Evolutionary conservation across 2,888 invertebrate genomes (phyloP).

Genomic region (Chymomyza amoena): DNA sequence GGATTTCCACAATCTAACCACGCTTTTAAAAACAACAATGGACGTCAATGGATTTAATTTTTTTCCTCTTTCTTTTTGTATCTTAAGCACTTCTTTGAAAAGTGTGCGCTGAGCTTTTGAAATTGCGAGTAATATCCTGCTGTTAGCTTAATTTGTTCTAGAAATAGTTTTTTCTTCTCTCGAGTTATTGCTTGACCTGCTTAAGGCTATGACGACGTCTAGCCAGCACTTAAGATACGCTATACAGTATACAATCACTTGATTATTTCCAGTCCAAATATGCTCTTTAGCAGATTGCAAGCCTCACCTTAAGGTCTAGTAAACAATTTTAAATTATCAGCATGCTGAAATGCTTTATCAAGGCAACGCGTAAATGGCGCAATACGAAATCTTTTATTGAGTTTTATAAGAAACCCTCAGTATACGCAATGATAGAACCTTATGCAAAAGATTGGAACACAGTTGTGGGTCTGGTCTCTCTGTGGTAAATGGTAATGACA

Average conservation of each 20-base stretch:
- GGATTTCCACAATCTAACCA: too few relatives aligned
- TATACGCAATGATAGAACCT: too few relatives aligned
- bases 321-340: background rate
- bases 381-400: too few relatives aligned
- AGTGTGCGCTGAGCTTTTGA: background rate
- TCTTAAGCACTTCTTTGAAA: background rate
- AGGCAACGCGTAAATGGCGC: background rate
- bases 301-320: background rate
- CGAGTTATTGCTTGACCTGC: background rate
- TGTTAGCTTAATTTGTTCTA: background rate
- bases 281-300: background rate
- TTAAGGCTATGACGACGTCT: background rate
- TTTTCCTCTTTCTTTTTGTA: background rate
- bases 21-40: too few relatives aligned
- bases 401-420: too few relatives aligned
- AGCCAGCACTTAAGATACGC: background rate
- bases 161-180: background rate
- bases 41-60: too few relatives aligned
- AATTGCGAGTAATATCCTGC: background rate
- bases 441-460: too few relatives aligned
- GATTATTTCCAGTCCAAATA: background rate
- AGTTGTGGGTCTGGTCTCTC: too few relatives aligned
- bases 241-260: background rate
- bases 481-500: background rate
- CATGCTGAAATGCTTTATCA: background rate